Conservation (phyloP, 2,888 invertebrate genomes). For the Adelognathus sp. region DNA sequence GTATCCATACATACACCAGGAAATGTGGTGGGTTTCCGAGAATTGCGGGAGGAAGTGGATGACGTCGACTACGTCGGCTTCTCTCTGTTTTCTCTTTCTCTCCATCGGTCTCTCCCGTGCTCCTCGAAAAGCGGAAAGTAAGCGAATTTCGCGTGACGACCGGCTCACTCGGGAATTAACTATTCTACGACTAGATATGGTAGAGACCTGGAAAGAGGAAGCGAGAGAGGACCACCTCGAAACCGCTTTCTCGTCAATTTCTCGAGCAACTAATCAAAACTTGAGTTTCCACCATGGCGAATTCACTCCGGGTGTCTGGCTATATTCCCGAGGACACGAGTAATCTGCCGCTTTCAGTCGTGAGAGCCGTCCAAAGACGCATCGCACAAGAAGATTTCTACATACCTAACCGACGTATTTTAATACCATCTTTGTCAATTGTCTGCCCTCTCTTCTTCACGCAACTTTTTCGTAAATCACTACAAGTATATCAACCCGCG, state of each 20-base stretch:
- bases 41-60: not conserved
- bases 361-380: not conserved
- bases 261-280: conserved; percentile 73
- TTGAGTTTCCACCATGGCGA: conserved; percentile 65
- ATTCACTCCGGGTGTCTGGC: conserved; percentile 43
- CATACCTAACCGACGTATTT: not conserved
- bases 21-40: conserved; percentile 35
- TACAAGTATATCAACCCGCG: too few relatives aligned
- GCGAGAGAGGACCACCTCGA: conserved; percentile 30
- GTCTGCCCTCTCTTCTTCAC: not conserved
- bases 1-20: conserved; percentile 32
- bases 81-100: too few relatives aligned
- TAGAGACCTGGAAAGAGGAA: not conserved
- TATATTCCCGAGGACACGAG: conserved; percentile 43
- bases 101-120: conserved; percentile 29
- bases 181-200: conserved; percentile 44
- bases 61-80: conserved; percentile 12
- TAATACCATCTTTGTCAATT: not conserved
- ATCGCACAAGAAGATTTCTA: not conserved
- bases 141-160: conserved; percentile 64
- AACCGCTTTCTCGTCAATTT: conserved; percentile 69
- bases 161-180: conserved; percentile 69
- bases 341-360: conserved; percentile 49
- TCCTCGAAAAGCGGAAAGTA: conserved; percentile 64
- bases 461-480: conserved; percentile 23